Evolutionary conservation across 2,888 invertebrate species (phyloP).

Genomic region (Lasioglossum villosulum): DNA sequence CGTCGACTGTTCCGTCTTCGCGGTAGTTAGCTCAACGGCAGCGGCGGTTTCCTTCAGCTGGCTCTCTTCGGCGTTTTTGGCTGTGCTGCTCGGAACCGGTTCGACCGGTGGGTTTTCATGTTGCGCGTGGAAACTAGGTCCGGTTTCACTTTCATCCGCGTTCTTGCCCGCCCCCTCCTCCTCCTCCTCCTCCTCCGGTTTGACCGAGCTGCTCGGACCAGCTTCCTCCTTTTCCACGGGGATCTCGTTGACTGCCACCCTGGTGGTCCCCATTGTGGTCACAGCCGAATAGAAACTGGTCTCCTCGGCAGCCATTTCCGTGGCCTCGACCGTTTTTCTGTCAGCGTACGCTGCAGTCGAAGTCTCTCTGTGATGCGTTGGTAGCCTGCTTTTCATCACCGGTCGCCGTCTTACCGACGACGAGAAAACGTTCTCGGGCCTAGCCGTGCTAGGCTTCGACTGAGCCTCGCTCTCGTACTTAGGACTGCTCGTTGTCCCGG

Average conservation of each 20-base stretch:
- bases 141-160: slow-evolving; percentile 27
- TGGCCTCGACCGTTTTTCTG: slow-evolving; percentile 83
- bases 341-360: slow-evolving; percentile 47
- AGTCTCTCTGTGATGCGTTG: slow-evolving; percentile 70
- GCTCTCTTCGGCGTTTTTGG: slow-evolving; percentile 16
- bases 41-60: slow-evolving; percentile 26
- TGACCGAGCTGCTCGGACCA: background rate
- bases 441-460: slow-evolving; percentile 69
- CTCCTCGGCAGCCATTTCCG: slow-evolving; percentile 85
- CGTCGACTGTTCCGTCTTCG: slow-evolving; percentile 6
- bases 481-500: slow-evolving; percentile 55
- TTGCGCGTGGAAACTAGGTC: slow-evolving; percentile 19
- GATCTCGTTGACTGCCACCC: slow-evolving; percentile 78
- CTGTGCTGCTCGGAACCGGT: slow-evolving; percentile 44
- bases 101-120: slow-evolving; percentile 19
- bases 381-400: slow-evolving; percentile 68
- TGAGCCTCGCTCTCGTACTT: slow-evolving; percentile 43
- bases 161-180: slow-evolving; percentile 33
- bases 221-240: slow-evolving; percentile 41
- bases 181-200: slow-evolving; percentile 8
- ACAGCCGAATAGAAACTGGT: slow-evolving; percentile 86
- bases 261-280: slow-evolving; percentile 77
- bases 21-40: slow-evolving; percentile 15
- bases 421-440: slow-evolving; percentile 78
- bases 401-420: slow-evolving; percentile 77